Evolutionary conservation across 2,888 invertebrate genomes (phyloP).

Genomic region (Priocnemis perturbator): DNA sequence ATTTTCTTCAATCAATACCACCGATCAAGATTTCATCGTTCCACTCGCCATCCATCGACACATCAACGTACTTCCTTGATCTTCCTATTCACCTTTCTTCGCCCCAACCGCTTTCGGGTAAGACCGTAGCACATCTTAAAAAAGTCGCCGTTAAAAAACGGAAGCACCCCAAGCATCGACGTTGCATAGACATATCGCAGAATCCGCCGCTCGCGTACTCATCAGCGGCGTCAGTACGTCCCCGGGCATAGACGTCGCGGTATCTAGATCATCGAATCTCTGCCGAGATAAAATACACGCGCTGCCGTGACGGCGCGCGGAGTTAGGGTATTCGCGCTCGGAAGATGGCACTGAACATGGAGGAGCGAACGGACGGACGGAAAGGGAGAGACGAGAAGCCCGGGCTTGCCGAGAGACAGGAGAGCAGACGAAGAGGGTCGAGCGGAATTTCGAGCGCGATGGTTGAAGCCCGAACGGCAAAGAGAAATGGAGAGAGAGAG

Average conservation of each 20-base stretch:
- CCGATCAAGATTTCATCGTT: no score
- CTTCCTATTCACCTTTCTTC: no score
- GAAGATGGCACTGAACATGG: slow-evolving; percentile 26
- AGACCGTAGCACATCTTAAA: no score
- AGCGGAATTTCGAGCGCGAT: slow-evolving; percentile 41
- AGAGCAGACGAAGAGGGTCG: slow-evolving; percentile 12
- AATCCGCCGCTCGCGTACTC: slow-evolving; percentile 29
- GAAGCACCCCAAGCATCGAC: no score
- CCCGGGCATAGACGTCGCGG: slow-evolving; percentile 18
- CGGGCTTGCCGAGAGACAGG: not conserved
- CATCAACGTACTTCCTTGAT: no score
- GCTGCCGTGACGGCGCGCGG: slow-evolving; percentile 16
- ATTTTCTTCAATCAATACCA: no score
- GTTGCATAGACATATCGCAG: not conserved
- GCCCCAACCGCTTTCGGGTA: no score
- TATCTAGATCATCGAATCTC: slow-evolving; percentile 35
- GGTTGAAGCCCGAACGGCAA: slow-evolving; percentile 11
- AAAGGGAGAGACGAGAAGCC: slow-evolving; percentile 20
- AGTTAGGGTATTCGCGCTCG: slow-evolving; percentile 18
- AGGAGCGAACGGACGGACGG: slow-evolving; percentile 18
- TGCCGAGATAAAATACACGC: slow-evolving; percentile 29
- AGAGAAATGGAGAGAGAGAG: not conserved
- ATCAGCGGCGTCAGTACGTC: slow-evolving; percentile 21
- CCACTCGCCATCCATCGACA: no score
- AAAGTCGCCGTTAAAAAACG: no score